Percentiles rank a stretch among this genome's conserved stretches.
Evolutionary conservation across 1,140 invertebrate species (phyloP).

Genomic region (Papilio helenus): DNA sequence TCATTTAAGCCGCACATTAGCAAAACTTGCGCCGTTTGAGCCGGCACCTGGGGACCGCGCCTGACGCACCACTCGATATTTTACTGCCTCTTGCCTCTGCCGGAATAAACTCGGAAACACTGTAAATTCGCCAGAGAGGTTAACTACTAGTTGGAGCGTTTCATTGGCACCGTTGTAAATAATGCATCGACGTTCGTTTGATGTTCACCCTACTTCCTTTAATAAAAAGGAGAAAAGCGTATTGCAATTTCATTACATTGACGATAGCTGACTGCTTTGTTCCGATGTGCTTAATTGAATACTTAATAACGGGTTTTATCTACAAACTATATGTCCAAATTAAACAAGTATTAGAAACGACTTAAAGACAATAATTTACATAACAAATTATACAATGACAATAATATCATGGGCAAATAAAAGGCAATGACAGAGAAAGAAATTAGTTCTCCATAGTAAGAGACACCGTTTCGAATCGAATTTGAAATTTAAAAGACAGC

Average conservation of each 20-base stretch:
- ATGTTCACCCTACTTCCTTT: slow-evolving; percentile 14
- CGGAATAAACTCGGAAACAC: slow-evolving; percentile 53
- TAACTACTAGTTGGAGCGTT: slow-evolving; percentile 30
- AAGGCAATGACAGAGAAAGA: slow-evolving; percentile 20
- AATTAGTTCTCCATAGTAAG: slow-evolving; percentile 33
- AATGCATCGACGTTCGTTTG: slow-evolving; percentile 27
- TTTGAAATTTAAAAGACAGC: slow-evolving; percentile 32
- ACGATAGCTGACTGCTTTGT: neutral
- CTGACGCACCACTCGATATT: slow-evolving; percentile 71
- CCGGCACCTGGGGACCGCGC: slow-evolving; percentile 68
- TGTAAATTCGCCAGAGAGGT: slow-evolving; percentile 46
- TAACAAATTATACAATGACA: neutral
- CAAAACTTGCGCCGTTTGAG: slow-evolving; percentile 76
- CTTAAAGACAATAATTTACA: neutral
- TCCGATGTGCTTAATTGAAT: neutral
- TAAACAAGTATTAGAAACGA: neutral
- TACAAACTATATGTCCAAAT: neutral
- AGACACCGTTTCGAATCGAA: slow-evolving; percentile 32
- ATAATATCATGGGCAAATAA: neutral
- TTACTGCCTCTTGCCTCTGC: slow-evolving; percentile 50
- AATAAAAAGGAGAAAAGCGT: slow-evolving; percentile 12
- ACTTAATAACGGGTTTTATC: neutral
- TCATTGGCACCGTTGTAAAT: slow-evolving; percentile 32
- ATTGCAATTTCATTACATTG: slow-evolving; percentile 22
- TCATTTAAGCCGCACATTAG: slow-evolving; percentile 80